phyloP scores from a whole-genome alignment of 2,888 invertebrate species.

The Troides oblongomaculatus region DNA sequence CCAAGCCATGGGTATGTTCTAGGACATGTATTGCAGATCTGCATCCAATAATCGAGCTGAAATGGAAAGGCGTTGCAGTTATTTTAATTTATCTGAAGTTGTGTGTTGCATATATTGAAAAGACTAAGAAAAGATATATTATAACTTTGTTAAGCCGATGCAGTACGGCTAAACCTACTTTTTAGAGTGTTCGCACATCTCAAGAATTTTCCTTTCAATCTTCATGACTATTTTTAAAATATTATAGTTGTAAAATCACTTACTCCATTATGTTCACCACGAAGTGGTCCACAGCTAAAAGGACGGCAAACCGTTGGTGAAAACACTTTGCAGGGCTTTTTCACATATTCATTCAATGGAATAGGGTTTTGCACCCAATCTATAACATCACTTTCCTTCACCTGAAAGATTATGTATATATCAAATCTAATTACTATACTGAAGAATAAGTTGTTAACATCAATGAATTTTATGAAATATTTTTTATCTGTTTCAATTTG shows the following conservation, averaged over 20 bases:
- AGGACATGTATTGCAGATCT: constrained; percentile 73
- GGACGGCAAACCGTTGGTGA: constrained; percentile 35
- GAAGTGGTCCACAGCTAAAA: constrained; percentile 40
- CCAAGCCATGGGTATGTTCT: constrained; percentile 77
- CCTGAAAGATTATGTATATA: constrained; percentile 43
- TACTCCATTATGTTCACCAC: constrained; percentile 9
- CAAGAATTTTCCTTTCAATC: neutral
- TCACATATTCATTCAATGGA: constrained; percentile 54
- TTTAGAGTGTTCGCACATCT: neutral
- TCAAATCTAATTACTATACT: no score
- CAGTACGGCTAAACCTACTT: neutral
- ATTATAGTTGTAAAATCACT: neutral
- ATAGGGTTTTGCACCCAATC: constrained; percentile 79
- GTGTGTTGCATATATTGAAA: neutral
- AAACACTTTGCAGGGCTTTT: constrained; percentile 39
- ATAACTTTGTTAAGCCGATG: neutral
- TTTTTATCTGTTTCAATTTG: no score
- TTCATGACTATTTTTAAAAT: neutral
- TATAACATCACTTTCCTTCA: constrained; percentile 66
- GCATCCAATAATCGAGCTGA: constrained; percentile 69
- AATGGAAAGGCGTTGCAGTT: neutral
- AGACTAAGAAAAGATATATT: no score
- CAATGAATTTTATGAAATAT: neutral
- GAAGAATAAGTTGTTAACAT: neutral
- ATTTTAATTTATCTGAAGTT: neutral